Evolutionary conservation across 53 echinoderm and acorn worm genomes (phyloP), one percentile per base, ranked within the genome.

Genomic region (Pentamera pediparva): DNA sequence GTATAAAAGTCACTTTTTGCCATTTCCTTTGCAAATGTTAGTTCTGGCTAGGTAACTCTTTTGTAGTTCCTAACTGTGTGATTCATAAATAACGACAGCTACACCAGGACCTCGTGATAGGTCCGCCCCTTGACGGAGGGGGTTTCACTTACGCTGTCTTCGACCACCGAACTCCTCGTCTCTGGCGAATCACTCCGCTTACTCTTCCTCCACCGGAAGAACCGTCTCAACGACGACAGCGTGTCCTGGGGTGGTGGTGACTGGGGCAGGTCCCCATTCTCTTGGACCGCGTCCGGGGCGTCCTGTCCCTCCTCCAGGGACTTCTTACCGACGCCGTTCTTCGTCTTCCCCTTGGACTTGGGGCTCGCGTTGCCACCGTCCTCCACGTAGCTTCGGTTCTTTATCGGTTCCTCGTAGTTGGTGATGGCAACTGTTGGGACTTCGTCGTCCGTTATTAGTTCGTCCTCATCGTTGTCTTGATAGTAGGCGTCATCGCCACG

Each of bases 71-170:
- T n/a, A n/a, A n/a, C n/a, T n/a, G n/a, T n/a, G n/a, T n/a, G n/a
- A n/a, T n/a, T n/a, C n/a, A n/a, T n/a, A n/a, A n/a, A n/a, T n/a
- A n/a, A 54, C 24, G 0, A 54, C 54, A 54, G 43, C 9, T 67
- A 67, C 3, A 72, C 73, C 4, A 72, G 37, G 15, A 72, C 73
- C 51, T 72, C 73, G 19, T 72, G 73, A 31, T 72, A 72, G 2
- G 73, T 72, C 26, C 73, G 51, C 12, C 73, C 45, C 29, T 39
- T 67, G 31, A 67, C 67, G 18, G 67, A 65, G 27, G 65, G 65
- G 8, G 65, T 65, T 4, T 65, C 43, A 67, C 67, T 67, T 67
- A 67, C 67, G 30, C 67, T 67, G 37, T 29, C 48, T 9, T 53
- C 55, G 19, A 17, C 77, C 6, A 58, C 33, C 18, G 37, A n/a